Evolutionary conservation across 2,797 vertebrate species (phyloP).

Genomic region (Podargus strigoides): DNA sequence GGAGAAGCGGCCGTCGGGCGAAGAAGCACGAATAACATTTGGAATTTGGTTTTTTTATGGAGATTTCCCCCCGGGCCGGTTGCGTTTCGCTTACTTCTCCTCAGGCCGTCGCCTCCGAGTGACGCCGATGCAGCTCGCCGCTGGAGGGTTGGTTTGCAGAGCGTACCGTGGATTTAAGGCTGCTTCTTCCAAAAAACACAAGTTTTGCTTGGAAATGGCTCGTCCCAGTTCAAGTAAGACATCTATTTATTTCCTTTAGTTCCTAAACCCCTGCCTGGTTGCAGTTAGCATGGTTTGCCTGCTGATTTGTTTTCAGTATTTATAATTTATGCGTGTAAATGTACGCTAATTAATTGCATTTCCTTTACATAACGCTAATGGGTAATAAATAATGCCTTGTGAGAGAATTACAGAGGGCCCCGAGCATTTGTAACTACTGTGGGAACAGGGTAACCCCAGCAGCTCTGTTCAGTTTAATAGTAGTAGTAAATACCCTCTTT

Average conservation of each 20-base stretch:
- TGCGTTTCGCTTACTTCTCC: not conserved
- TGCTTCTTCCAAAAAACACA: slow-evolving; percentile 31
- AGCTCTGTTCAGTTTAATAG: not conserved
- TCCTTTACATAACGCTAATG: not conserved
- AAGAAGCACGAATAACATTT: accelerated
- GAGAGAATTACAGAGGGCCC: not conserved
- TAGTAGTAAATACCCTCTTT: not conserved
- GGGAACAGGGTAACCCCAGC: not conserved
- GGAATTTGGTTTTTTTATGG: not conserved
- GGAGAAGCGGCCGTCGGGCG: too few relatives aligned
- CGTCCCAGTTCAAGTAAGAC: slow-evolving; percentile 83
- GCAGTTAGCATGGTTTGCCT: not conserved
- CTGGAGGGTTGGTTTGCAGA: slow-evolving; percentile 70
- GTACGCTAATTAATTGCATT: not conserved
- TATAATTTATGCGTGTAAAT: not conserved
- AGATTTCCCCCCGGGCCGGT: not conserved
- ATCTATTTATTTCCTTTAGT: not conserved
- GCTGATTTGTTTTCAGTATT: not conserved
- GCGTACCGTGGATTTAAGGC: slow-evolving; percentile 52
- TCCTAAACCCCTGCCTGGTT: accelerated
- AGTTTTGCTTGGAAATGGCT: slow-evolving; percentile 64
- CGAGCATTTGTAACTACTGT: not conserved
- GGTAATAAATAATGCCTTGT: not conserved
- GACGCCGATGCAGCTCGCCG: slow-evolving; percentile 74
- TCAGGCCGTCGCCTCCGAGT: not conserved